These are phyloP conservation scores for Lithobates pipiens DNA, from an alignment of 2,797 vertebrate species.

Conservation along the genomic window DNA sequence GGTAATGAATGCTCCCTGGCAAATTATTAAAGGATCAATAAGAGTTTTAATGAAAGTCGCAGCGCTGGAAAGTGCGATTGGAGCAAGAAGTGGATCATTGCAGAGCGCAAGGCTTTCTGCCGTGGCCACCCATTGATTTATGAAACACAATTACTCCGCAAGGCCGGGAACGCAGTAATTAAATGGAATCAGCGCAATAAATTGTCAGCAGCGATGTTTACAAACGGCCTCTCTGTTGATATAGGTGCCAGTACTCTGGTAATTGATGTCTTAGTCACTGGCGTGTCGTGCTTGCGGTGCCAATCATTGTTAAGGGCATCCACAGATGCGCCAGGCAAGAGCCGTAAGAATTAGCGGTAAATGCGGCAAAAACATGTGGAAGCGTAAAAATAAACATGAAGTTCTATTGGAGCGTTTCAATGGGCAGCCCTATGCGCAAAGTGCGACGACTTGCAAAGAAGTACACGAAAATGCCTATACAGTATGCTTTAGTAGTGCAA, in stretches of 20 bases:
- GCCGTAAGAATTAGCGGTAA: no score
- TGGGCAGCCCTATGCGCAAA: no score
- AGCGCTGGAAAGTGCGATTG: not conserved
- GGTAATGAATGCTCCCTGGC: not conserved
- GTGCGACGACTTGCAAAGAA: no score
- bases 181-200: not conserved
- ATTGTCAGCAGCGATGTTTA: not conserved
- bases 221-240: not conserved
- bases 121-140: conserved; percentile 25
- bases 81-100: conserved; percentile 1
- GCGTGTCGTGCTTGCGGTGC: no score
- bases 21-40: conserved; percentile 37
- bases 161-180: conserved; percentile 11
- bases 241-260: not conserved
- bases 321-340: no score
- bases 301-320: no score
- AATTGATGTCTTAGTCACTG: not conserved
- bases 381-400: no score
- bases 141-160: conserved; percentile 20
- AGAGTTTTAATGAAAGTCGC: conserved; percentile 21
- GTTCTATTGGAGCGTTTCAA: no score
- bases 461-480: no score
- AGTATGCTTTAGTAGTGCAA: no score
- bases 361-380: no score
- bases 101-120: not conserved